Evolutionary conservation across 1,140 invertebrate species (phyloP), one percentile per base, ranked within the genome.

Genomic region (Lanistes nyassanus): DNA sequence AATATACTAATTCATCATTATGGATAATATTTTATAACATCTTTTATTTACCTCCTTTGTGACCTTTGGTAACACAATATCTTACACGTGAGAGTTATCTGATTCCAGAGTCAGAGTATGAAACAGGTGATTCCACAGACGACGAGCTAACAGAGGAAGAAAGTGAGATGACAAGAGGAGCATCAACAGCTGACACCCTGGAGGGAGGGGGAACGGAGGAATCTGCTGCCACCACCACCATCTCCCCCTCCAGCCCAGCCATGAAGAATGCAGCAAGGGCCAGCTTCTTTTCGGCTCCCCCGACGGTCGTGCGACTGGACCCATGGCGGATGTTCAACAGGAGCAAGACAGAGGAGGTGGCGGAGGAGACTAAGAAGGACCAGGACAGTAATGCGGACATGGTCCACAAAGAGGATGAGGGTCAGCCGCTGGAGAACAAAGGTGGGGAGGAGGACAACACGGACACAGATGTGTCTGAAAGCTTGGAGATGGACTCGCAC

Each of bases 321-420:
- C 82, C 85, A 2, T 84, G 79, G 75, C 82, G 82, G 39, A 84
- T 87, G 80, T 87, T 88, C 81, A 82, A 80, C 26, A 82, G 83
- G 82, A 80, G 66, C 5, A 81, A 82, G 39, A 81, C 82, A 66
- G 71, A 78, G 29, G 66, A 37, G 21, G 56, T 53, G 9, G 53
- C 31, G 3, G 47, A 31, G 11, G 60, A 53, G 64, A 39, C 16
- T 0, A 58, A 42, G 23, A 70, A 80, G 53, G 60, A 42, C 26
- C 11, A 71, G 1, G 58, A 21, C 16, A 68, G 16, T 34, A n/a
- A 37, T 39, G 53, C 39, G 34, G 31, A 58, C 16, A 56, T 55
- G 23, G 65, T 26, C 5, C 13, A 21, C 42, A 36, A 39, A 11
- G 13, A 26, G 55, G 74, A 26, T 36, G 26, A 75, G 19, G 42